These are phyloP conservation scores for Caenorhabditis doughertyi DNA, from an alignment of 2,888 invertebrate genomes.

Conservation along the genomic window DNA sequence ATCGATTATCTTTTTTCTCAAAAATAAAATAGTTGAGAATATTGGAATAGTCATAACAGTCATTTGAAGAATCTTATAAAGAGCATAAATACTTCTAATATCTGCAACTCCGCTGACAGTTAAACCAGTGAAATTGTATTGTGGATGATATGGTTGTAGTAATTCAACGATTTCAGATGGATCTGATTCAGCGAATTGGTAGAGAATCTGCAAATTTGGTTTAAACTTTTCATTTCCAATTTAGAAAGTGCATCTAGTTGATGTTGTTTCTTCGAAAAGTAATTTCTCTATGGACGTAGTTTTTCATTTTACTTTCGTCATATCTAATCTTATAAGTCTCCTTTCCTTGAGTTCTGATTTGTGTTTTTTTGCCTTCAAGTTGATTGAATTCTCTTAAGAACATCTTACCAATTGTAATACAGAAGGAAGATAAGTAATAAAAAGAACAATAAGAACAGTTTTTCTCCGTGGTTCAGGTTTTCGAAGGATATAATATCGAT, in stretches of 20 bases:
- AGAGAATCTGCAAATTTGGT: slow-evolving; percentile 24
- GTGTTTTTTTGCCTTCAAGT: not conserved
- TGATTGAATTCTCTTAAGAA: not conserved
- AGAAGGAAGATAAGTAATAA: slow-evolving; percentile 26
- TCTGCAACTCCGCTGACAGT: slow-evolving; percentile 46
- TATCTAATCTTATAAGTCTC: not conserved
- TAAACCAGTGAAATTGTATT: slow-evolving; percentile 39
- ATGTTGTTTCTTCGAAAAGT: not conserved
- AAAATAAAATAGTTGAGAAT: slow-evolving; percentile 31
- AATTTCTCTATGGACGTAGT: not conserved
- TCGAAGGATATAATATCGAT: slow-evolving; percentile 54
- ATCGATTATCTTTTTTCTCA: slow-evolving; percentile 41
- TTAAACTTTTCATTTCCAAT: not conserved
- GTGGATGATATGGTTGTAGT: slow-evolving; percentile 27
- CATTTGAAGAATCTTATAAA: slow-evolving; percentile 50
- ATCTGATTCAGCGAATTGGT: slow-evolving; percentile 37
- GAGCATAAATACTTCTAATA: slow-evolving; percentile 43
- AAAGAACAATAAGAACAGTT: slow-evolving; percentile 26
- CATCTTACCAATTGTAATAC: slow-evolving; percentile 35
- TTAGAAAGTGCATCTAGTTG: not conserved
- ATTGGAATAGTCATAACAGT: slow-evolving; percentile 46
- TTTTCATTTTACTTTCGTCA: not conserved
- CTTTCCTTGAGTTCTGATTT: not conserved
- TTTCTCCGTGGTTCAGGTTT: slow-evolving; percentile 41
- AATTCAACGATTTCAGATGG: slow-evolving; percentile 23